phyloP scores from a whole-genome alignment of 1,140 invertebrate species.

The Stenopsyche tienmushanensis region DNA sequence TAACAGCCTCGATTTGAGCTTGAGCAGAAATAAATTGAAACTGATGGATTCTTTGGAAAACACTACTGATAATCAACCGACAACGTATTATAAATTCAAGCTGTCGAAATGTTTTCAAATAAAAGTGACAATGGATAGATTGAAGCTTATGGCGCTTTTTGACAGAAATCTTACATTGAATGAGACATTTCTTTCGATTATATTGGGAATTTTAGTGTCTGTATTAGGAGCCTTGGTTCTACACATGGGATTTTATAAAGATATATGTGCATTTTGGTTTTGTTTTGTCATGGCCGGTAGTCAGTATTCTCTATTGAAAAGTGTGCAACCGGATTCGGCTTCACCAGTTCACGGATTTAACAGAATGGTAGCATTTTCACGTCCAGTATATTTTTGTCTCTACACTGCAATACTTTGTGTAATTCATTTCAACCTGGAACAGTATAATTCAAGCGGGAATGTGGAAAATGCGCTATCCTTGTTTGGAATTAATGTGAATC shows the following conservation, averaged over 20 bases:
- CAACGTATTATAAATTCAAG: conserved; percentile 85
- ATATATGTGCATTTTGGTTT: conserved; percentile 91
- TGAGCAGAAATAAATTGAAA: conserved; percentile 49
- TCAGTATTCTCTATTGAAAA: conserved; percentile 97
- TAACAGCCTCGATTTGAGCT: conserved; percentile 49
- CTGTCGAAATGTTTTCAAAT: conserved; percentile 67
- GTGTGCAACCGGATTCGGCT: conserved; percentile 97
- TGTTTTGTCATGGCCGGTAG: conserved; percentile 96
- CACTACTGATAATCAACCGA: conserved; percentile 57
- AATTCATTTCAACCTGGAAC: conserved; percentile 61
- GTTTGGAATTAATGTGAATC: conserved; percentile 76
- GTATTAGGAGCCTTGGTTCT: conserved; percentile 83
- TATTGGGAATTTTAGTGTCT: conserved; percentile 84
- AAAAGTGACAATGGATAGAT: conserved; percentile 86
- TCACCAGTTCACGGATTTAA: conserved; percentile 99
- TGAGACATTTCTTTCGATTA: conserved; percentile 82
- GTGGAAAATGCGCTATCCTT: conserved; percentile 55
- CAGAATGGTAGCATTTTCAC: conserved; percentile 88
- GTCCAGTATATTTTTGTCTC: conserved; percentile 94
- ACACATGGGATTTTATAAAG: conserved; percentile 83
- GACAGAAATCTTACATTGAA: conserved; percentile 86
- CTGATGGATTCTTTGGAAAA: conserved; percentile 51
- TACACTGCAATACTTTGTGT: conserved; percentile 74
- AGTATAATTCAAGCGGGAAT: conserved; percentile 44
- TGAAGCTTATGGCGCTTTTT: conserved; percentile 87